Base-by-base conservation (phyloP, 2,113 vertebrate species). In the Tetrax tetrax region DNA sequence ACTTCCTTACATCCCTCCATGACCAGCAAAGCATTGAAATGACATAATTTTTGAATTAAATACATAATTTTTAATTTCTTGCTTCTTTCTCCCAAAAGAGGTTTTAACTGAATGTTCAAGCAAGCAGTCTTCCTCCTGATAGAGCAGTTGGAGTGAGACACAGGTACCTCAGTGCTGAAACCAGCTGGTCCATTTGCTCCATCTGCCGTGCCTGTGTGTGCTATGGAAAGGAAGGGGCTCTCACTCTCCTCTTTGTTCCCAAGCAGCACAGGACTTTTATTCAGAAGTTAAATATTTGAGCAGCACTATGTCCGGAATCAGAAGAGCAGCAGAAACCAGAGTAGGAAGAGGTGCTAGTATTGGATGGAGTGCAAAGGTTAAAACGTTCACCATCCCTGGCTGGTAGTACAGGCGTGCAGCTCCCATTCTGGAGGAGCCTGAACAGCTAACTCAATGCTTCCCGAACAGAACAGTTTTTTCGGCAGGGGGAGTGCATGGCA, bases 391-490 rank as follows among this genome's bases (percentile, higher is more conserved):
- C 4, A 14, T 14, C 8, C 29, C 27, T 1, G 2, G 4, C 17
- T 65, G 25, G 14, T 2, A 19, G 22, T 3, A 4, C 1, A 0
- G 2, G 12, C 6, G 6, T 64, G 22, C 25, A 71, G 37, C 16
- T 79, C 37, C 22, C 35, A 4, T 54, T 35, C n/a, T 27, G 24
- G 24, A 63, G 28, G 19, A 68, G 18, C 8, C 37, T 27, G 7
- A 57, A 3, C 12, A 6, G 2, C 19, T 14, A 6, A 2, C 19
- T 35, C 14, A 9, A 18, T 19, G 11, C 25, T 69, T 76, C 41
- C 23, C 3, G 2, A 61, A 35, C 0, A 65, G 41, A 69, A n/a
- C n/a, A n/a, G 60, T 4, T 3, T 0, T 33, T 6, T 14, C 4
- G 4, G 5, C 16, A 31, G 14, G 0, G 10, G 24, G 90, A 53